Evolutionary conservation across 2,888 invertebrate genomes (phyloP).

Genomic region (Conops quadrifasciatus): DNA sequence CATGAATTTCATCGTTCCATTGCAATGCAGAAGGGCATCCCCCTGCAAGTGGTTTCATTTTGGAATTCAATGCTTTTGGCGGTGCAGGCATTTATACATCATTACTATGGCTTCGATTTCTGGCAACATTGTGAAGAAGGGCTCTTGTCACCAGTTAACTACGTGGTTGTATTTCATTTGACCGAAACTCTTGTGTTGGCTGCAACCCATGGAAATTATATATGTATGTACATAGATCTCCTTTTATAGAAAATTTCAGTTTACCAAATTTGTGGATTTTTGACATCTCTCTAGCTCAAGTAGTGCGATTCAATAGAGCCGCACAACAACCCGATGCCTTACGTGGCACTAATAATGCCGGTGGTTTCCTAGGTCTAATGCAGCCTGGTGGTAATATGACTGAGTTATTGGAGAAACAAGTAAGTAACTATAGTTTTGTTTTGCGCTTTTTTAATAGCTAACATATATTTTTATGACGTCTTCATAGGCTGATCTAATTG

Average conservation of each 20-base stretch:
- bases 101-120: conserved; percentile 68
- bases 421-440: conserved; percentile 41
- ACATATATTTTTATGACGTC: conserved; percentile 13
- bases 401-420: conserved; percentile 74
- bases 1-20: conserved; percentile 74
- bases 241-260: conserved; percentile 3
- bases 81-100: conserved; percentile 69
- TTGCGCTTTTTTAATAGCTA: background rate
- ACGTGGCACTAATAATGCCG: conserved; percentile 64
- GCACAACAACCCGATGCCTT: conserved; percentile 72
- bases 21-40: conserved; percentile 69
- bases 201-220: conserved; percentile 68
- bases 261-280: conserved; percentile 11
- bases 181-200: conserved; percentile 67
- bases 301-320: conserved; percentile 70
- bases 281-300: conserved; percentile 66
- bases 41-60: conserved; percentile 71
- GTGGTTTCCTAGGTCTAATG: conserved; percentile 62
- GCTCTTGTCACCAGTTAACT: conserved; percentile 69
- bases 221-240: conserved; percentile 62
- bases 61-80: conserved; percentile 71
- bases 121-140: conserved; percentile 67
- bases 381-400: conserved; percentile 67
- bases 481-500: conserved; percentile 72
- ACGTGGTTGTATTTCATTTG: conserved; percentile 68